Base-by-base conservation (phyloP, 2,113 vertebrate species). In the Hypanus sabinus region DNA sequence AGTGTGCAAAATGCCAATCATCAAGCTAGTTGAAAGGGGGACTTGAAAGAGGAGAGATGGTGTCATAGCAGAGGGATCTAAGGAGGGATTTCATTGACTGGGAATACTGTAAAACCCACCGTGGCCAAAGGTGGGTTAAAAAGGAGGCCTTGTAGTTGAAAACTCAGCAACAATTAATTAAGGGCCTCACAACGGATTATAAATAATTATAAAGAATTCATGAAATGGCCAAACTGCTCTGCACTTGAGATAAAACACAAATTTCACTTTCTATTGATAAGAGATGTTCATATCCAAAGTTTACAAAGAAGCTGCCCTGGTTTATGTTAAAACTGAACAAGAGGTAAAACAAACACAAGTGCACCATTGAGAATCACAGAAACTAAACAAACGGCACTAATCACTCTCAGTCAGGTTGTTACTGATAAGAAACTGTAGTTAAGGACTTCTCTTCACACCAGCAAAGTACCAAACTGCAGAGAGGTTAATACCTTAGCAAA, bases 311-410 rank as follows among this genome's bases (percentile, higher is more conserved):
- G 9, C 2, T 27, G 33, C 91, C 68, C 91, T 93, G 91, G 33
- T 55, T 55, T 75, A 46, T 93, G 91, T 93, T 93, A 93, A 73
- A 73, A 38, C 91, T 93, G 68, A 93, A 73, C 91, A 93, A 70
- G 91, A 55, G 91, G 91, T 73, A 75, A 93, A 71, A 93, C 91
- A 93, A 93, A 93, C 91, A 93, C 91, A 46, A 73, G 68, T 73
- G 71, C 68, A 93, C 90, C 90, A 70, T 93, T 73, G 65, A 73
- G 33, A 93, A 46, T 93, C 65, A 46, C 36, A 93, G 22, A 46
- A 70, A 27, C 90, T 70, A 93, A 93, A 93, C 91, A 93, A 93
- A 93, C 55, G 68, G 12, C 33, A 38, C 36, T 27, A 73, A 93
- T 93, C 91, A 73, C 70, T 93, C 91, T 93, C 68, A 36, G 36